Base-by-base conservation (phyloP, 2,888 invertebrate genomes). In the Megalurothrips usitatus region DNA sequence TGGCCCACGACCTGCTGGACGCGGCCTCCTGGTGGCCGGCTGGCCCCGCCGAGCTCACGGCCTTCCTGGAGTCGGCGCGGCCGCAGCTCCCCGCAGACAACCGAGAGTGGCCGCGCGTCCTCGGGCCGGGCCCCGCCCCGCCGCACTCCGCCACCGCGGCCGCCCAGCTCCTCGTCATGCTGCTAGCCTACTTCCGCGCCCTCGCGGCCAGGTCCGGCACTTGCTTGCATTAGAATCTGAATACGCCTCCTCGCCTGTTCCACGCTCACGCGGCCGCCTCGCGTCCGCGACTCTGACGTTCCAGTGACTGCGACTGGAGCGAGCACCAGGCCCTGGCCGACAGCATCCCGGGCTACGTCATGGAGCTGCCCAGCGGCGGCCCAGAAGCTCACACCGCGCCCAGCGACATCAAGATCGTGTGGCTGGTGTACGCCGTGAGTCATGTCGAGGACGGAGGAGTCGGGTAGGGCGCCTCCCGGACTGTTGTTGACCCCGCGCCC, bases 1-100 rank as follows among this genome's bases (percentile, higher is more conserved):
- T 75, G 26, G 68, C 68, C 23, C 9, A 23, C 68, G 68, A 75
- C 26, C 68, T 75, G 26, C 68, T 75, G 68, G 68, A 75, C 68
- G 68, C 68, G 23, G 68, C 23, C 23, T 12, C 23, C 68, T 75
- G 68, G 68, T 75, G 68, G 68, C 3, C n/a, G 23, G 68, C 23
- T 26, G 68, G 68, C 68, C 26, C 68, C 68, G 12, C 23, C 11
- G 26, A 26, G 23, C 68, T 75, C 26, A 26, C 68, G 10, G 68
- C 68, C 10, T 75, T 75, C 68, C 68, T 75, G 23, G 8, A 26
- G 11, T 75, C 68, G 23, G 68, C 26, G 23, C 23, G 23, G 68
- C 68, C 68, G 23, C 12, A 11, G 10, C 68, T 75, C 23, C 68
- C 68, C 68, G 68, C 1, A 23, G 23, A 8, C 11, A 23, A 26